Evolutionary conservation across 2,797 vertebrate species (phyloP), one percentile per base, ranked within the genome.

Genomic region (Rhodeus uyekii): DNA sequence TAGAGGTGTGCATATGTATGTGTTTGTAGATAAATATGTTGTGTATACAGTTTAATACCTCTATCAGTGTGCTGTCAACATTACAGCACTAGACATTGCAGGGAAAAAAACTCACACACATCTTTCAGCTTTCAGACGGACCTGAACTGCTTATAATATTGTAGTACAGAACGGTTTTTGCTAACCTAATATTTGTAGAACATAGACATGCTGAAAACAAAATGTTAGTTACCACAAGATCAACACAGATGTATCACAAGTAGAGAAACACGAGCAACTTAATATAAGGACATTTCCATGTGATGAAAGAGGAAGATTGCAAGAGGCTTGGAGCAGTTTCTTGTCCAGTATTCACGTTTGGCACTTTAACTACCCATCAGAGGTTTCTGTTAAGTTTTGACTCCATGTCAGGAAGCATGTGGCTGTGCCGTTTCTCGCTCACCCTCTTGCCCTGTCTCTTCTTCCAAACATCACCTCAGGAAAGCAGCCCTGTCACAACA

Each of bases 401-500:
- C 24, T 69, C 10, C 65, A 24, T 60, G 65, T 71, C 50, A 71
- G 19, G 36, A 60, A 61, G 4, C 29, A 22, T 80, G 3, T 61
- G 55, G 16, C 44, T 53, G 16, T 64, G 68, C n/a, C 16, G 5
- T 68, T 34, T 46, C 39, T 68, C 44, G 18, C 16, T 69, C 36
- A 3, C 29, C 29, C 32, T 72, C 42, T 39, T 13, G 7, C 60
- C n/a, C 68, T 18, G 13, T 80, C 73, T 76, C 44, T 60, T 48
- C 22, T 63, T 22, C 1, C 63, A 29, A 72, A 72, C 29, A 80
- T 69, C 71, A 82, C 80, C 84, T 86, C 22, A 32, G 74, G 84
- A 84, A 48, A 64, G 61, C 75, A 87, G 87, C 85, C 81, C 87
- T 94, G 91, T 93, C 89, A 86, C 85, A 89, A 92, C 92, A 93